phyloP scores from a whole-genome alignment of 2,113 vertebrate species.

The Oncorhynchus mykiss region DNA sequence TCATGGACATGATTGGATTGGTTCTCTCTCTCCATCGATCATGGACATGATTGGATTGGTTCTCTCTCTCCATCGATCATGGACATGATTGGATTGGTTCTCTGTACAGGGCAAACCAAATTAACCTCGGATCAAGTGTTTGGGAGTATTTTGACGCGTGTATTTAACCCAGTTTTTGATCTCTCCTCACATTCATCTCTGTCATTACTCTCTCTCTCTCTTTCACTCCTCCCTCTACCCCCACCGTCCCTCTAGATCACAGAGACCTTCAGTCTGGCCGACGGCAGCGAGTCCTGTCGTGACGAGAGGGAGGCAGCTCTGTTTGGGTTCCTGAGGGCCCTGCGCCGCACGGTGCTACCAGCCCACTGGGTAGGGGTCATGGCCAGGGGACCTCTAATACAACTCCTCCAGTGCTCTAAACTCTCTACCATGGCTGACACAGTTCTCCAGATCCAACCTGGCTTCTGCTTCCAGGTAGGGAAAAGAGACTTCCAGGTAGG shows the following conservation, averaged over 20 bases:
- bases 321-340: slow-evolving; percentile 32
- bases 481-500: too few relatives aligned
- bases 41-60: background rate
- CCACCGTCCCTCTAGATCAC: slow-evolving; percentile 23
- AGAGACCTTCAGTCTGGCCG: slow-evolving; percentile 40
- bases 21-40: background rate
- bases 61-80: background rate
- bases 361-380: slow-evolving; percentile 57
- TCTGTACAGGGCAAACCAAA: background rate
- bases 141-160: background rate
- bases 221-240: background rate
- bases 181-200: background rate
- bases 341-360: slow-evolving; percentile 44
- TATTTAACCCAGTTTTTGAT: background rate
- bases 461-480: slow-evolving; percentile 38
- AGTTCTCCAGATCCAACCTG: slow-evolving; percentile 47
- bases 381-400: slow-evolving; percentile 46
- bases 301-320: slow-evolving; percentile 28
- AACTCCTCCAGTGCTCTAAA: slow-evolving; percentile 61
- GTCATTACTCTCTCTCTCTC: background rate
- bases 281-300: background rate
- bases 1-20: background rate
- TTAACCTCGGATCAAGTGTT: background rate
- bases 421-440: slow-evolving; percentile 61
- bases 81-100: background rate